Conservation (phyloP, 2,797 vertebrate genomes). For the Eleutherodactylus coqui region DNA sequence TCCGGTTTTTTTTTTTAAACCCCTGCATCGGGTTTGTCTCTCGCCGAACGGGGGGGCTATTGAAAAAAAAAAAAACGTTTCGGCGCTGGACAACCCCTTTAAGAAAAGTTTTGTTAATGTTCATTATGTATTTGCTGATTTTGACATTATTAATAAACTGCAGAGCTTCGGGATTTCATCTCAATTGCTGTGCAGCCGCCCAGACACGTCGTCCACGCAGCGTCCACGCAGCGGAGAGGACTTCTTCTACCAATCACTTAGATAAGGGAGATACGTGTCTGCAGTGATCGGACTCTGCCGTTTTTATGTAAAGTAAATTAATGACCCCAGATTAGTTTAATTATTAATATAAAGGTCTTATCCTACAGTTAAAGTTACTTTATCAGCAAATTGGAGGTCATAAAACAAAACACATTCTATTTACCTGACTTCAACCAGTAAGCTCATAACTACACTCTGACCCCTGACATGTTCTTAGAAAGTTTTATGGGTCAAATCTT, state of each 20-base stretch:
- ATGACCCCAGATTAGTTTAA: slow-evolving; percentile 9
- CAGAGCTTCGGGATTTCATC: neutral
- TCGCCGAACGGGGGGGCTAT: too few species aligned
- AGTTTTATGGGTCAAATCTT: neutral
- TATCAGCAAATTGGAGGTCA: slow-evolving; percentile 7
- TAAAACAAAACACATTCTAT: neutral
- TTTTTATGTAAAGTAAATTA: neutral
- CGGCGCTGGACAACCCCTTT: too few species aligned
- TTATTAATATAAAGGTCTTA: slow-evolving; percentile 5
- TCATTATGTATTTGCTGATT: neutral
- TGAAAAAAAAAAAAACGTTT: too few species aligned
- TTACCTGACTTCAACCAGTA: neutral
- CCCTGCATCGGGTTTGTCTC: too few species aligned
- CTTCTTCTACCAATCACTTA: neutral
- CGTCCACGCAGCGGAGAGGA: neutral
- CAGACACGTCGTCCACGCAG: neutral
- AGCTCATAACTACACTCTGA: neutral
- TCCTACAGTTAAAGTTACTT: neutral
- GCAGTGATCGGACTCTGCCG: slow-evolving; percentile 6
- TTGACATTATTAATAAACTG: neutral
- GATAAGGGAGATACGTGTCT: neutral
- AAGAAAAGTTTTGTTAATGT: too few species aligned
- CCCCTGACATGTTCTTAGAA: neutral
- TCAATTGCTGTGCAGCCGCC: neutral
- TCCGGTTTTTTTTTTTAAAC: too few species aligned